Base-by-base conservation (phyloP, 2,888 invertebrate species). In the Clitarchus hookeri region DNA sequence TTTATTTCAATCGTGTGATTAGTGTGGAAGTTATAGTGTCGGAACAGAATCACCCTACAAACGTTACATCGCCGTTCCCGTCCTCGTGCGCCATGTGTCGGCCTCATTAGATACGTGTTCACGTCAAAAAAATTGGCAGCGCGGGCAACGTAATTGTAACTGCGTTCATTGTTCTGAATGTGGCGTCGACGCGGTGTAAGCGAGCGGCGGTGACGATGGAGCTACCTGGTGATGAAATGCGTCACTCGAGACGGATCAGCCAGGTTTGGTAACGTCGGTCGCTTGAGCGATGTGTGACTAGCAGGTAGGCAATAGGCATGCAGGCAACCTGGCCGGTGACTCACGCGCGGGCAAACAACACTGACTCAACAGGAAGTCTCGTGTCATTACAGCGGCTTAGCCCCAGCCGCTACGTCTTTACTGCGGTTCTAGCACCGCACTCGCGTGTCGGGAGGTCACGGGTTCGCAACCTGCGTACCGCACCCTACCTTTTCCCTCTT, bases 351-450 rank as follows among this genome's bases (percentile, higher is more conserved):
- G 65, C n/a, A n/a, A 65, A 19, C n/a, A 19, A 16, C 65, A 19
- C 65, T 65, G 65, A 65, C 65, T 65, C 65, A 65, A 65, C 65
- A 65, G 65, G 65, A 65, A 65, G 65, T 65, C 65, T 65, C 65
- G 65, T 65, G 65, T 65, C 53, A 0, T 19, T 2, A 0, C 53
- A 19, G 53, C 53, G 53, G 19, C 4, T 1, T 36, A 36, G 4
- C 36, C 36, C 36, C 53, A 53, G 65, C 0, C 19, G 65, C 65
- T 16, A 65, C 8, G 65, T 19, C 36, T 36, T 36, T 36, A 36
- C 36, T 36, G 36, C 36, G 36, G n/a, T 19, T 8, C 23, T 8
- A 48, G 48, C 16, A n/a, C 65, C 65, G 65, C 65, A 8, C 65
- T 1, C n/a, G 0, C 65, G 23, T 19, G 65, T 48, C 48, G 11